Percentiles rank a stretch among this genome's conserved stretches.
phyloP scores from a whole-genome alignment of 1,140 invertebrate genomes.

The Sycophila sp. region DNA sequence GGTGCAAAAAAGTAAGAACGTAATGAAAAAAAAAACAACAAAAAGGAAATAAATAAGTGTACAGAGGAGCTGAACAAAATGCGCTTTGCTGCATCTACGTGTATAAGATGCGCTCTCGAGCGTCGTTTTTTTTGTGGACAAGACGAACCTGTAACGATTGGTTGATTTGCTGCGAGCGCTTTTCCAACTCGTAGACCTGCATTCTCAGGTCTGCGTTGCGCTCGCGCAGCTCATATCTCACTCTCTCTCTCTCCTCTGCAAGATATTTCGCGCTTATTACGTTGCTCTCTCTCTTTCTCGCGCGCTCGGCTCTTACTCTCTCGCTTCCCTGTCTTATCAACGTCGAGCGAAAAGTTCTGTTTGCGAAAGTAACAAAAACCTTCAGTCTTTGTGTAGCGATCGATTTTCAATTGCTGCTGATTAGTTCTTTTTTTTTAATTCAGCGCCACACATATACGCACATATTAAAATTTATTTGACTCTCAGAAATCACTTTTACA shows the following conservation, averaged over 20 bases:
- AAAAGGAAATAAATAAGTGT: neutral
- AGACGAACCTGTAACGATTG: conserved; percentile 66
- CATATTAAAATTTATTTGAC: neutral
- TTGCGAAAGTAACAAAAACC: conserved; percentile 35
- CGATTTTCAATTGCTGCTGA: conserved; percentile 14
- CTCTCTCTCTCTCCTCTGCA: conserved; percentile 66
- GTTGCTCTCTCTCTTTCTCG: conserved; percentile 49
- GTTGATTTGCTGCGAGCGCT: conserved; percentile 66
- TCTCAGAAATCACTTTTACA: too few species aligned
- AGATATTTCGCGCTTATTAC: conserved; percentile 66
- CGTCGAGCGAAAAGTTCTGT: conserved; percentile 39
- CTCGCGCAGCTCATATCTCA: conserved; percentile 67
- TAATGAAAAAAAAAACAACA: conserved; percentile 43
- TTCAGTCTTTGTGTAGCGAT: conserved; percentile 41
- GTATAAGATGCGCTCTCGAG: neutral
- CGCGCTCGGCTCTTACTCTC: conserved; percentile 33
- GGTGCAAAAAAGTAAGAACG: neutral
- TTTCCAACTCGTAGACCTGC: conserved; percentile 67
- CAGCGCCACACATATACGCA: neutral
- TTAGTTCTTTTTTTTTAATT: neutral
- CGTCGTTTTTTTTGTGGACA: conserved; percentile 40
- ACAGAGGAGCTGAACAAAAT: neutral
- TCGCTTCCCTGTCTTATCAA: conserved; percentile 33
- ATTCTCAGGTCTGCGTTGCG: conserved; percentile 67
- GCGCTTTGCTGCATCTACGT: neutral